Evolutionary conservation across 1,140 invertebrate species (phyloP).

Genomic region (Drosophila persimilis): DNA sequence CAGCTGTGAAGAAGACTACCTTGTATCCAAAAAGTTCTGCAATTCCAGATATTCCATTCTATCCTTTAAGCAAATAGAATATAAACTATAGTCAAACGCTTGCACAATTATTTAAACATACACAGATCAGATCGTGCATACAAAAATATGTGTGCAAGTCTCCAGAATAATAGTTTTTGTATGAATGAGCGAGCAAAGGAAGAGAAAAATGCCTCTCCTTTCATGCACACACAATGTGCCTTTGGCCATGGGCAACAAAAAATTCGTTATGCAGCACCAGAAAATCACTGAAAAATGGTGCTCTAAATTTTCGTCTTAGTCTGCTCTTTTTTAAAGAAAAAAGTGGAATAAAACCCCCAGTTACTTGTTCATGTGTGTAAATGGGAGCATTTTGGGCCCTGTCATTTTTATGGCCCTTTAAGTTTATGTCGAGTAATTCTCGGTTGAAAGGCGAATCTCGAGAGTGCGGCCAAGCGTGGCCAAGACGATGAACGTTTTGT

Average conservation of each 20-base stretch:
- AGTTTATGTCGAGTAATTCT: constrained; percentile 70
- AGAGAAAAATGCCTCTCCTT: constrained; percentile 39
- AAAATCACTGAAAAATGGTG: constrained; percentile 18
- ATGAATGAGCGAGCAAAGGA: constrained; percentile 36
- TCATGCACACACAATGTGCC: constrained; percentile 44
- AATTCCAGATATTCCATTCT: no score
- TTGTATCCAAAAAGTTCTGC: no score
- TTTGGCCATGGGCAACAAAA: constrained; percentile 32
- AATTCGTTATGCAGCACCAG: constrained; percentile 14
- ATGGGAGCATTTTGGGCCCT: constrained; percentile 45
- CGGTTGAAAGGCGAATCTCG: constrained; percentile 37
- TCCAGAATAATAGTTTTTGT: constrained; percentile 1
- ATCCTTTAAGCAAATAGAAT: no score
- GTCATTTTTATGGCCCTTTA: constrained; percentile 79
- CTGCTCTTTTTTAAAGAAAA: constrained; percentile 30
- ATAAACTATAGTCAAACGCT: not conserved
- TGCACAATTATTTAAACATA: constrained; percentile 25
- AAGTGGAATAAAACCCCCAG: constrained; percentile 42
- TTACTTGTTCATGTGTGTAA: constrained; percentile 72
- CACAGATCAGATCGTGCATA: constrained; percentile 11
- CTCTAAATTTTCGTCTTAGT: constrained; percentile 28
- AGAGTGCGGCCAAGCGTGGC: constrained; percentile 38
- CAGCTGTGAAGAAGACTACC: no score
- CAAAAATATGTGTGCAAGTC: constrained; percentile 5
- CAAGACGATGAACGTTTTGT: constrained; percentile 38